Conservation (phyloP, 2,888 invertebrate genomes). For the Cephus sareptanus region DNA sequence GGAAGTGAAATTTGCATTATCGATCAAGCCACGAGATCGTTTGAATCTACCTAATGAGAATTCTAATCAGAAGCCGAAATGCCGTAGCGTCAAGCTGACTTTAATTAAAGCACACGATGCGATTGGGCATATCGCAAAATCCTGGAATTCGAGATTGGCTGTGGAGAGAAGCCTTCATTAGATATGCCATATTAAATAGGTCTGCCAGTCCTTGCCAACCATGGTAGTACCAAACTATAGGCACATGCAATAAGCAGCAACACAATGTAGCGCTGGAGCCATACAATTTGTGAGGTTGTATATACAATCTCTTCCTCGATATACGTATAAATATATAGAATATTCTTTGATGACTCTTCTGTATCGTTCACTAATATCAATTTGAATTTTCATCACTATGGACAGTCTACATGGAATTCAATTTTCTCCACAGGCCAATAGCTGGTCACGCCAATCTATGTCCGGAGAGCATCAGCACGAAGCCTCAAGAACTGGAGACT, state of each 20-base stretch:
- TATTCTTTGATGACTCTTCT: not conserved
- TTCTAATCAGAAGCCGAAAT: not conserved
- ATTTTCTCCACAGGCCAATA: slow-evolving; percentile 79
- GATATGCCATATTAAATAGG: not conserved
- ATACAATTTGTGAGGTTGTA: not conserved
- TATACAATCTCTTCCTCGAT: not conserved
- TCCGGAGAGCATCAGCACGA: slow-evolving; percentile 92
- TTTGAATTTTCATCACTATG: not conserved
- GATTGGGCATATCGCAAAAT: not conserved
- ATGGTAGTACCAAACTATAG: not conserved
- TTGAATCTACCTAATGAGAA: not conserved
- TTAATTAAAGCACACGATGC: not conserved
- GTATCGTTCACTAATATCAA: not conserved
- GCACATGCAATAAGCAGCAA: not conserved
- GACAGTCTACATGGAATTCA: not conserved
- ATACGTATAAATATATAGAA: not conserved
- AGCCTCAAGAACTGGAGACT: slow-evolving; percentile 89
- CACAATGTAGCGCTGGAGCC: not conserved
- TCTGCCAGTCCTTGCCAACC: not conserved
- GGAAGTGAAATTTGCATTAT: not conserved
- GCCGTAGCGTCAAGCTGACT: not conserved
- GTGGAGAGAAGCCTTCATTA: not conserved
- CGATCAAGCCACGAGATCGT: not conserved
- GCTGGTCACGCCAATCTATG: slow-evolving; percentile 99
- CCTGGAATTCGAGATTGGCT: not conserved